Evolutionary conservation across 2,113 vertebrate genomes (phyloP), one percentile per base, ranked within the genome.

Genomic region (Cyprinus carpio): DNA sequence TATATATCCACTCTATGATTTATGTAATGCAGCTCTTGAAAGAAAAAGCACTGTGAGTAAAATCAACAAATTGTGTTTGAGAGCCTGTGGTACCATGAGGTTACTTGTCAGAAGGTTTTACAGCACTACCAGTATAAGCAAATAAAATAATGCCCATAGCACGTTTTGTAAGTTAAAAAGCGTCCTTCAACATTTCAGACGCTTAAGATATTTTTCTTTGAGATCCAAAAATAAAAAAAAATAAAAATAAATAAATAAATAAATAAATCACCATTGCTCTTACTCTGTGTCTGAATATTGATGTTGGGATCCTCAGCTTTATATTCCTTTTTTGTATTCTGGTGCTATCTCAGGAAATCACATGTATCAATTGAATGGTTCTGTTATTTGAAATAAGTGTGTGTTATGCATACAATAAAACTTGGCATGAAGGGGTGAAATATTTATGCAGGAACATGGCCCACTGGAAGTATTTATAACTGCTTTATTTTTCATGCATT

Each of bases 1-100:
- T 67, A 81, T 81, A 81, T 81, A 81, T 81, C 62, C 27, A 69
- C 60, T 67, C 60, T 18, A 81, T 81, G 79, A 81, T 69, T 69
- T 69, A 81, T 81, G 40, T 81, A 67, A 69, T 46, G 62, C 62
- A 81, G 62, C 43, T 67, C 43, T 69, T 51, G 25, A 69, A 81
- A 81, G 62, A 51, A 81, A 69, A 69, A 69, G 62, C 79, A 69
- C 18, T 51, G 43, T 81, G 62, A 43, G 25, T 49, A 51, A 81
- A 46, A 81, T 69, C 60, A 69, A 81, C 79, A 67, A 69, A 49
- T 69, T 81, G 15, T 34, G 25, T 81, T 51, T 69, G 43, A 81
- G 27, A 51, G 62, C 25, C 27, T 51, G 43, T 65, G 40, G 40
- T 69, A 51, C 79, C 62, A 51, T 51, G 43, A n/a, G 77, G 25